Percentiles rank a stretch among this genome's conserved stretches.
phyloP scores from a whole-genome alignment of 2,888 invertebrate genomes.

The Cephalotes varians region DNA sequence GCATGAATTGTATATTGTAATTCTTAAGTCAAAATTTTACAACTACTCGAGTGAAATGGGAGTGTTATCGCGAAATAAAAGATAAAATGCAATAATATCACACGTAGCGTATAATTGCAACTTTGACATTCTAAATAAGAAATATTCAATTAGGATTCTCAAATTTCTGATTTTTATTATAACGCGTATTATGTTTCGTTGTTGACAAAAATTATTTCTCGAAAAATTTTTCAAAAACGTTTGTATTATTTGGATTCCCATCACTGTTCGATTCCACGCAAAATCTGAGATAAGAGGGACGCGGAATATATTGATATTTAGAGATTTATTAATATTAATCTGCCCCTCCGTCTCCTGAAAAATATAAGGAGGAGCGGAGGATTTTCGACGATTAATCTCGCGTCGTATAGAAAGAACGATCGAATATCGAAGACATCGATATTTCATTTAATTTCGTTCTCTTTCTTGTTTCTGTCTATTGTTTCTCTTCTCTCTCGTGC shows the following conservation, averaged over 20 bases:
- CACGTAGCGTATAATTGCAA: not conserved
- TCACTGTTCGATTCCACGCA: not conserved
- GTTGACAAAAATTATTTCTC: not conserved
- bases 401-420: conserved; percentile 6
- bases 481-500: not conserved
- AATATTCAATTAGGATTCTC: not conserved
- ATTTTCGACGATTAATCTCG: conserved; percentile 22
- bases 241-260: conserved; percentile 27
- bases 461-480: not conserved
- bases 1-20: not conserved
- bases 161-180: not conserved
- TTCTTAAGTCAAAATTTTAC: not conserved
- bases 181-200: not conserved
- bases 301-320: conserved; percentile 12
- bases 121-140: not conserved
- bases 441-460: not conserved
- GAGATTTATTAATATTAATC: conserved; percentile 20
- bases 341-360: not conserved
- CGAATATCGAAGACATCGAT: conserved; percentile 20
- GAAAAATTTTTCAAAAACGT: not conserved
- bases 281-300: conserved; percentile 20
- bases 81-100: not conserved
- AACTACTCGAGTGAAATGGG: not conserved
- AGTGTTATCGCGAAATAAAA: not conserved
- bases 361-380: not conserved